Conservation (phyloP, 1,140 invertebrate genomes). For the Gerris buenoi region DNA sequence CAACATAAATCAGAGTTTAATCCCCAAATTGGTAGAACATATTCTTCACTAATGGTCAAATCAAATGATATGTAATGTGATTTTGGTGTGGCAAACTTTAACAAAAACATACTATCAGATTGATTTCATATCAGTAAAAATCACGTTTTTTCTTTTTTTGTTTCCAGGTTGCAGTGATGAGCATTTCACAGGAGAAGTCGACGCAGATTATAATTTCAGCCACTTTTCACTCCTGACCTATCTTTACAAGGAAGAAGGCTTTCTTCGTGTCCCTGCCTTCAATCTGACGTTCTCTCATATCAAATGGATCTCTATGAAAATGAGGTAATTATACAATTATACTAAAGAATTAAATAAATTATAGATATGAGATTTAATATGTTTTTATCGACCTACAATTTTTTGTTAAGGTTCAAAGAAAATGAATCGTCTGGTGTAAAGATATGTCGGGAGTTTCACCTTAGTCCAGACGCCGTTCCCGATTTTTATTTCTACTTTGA, state of each 20-base stretch:
- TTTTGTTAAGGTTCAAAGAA: conserved; percentile 15
- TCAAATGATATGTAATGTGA: too few species aligned
- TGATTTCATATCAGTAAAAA: too few species aligned
- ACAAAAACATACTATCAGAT: too few species aligned
- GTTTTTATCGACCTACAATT: too few species aligned
- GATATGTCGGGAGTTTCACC: conserved; percentile 14
- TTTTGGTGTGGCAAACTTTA: too few species aligned
- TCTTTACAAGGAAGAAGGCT: not conserved
- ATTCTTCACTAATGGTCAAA: too few species aligned
- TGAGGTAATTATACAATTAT: too few species aligned
- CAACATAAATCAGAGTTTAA: too few species aligned
- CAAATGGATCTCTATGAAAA: conserved; percentile 10
- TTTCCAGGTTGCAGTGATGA: conserved; percentile 3
- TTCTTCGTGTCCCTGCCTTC: conserved; percentile 5
- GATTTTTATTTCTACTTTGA: conserved; percentile 14
- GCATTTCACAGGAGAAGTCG: not conserved
- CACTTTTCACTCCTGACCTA: not conserved
- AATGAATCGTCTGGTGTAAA: conserved; percentile 4
- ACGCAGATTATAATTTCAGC: not conserved
- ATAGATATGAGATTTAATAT: too few species aligned
- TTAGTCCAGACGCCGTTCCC: conserved; percentile 4
- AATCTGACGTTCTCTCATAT: conserved; percentile 13
- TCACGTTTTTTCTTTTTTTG: too few species aligned
- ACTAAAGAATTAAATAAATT: too few species aligned
- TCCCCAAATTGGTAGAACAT: too few species aligned